These are phyloP conservation scores for Zele albiditarsus DNA, from an alignment of 2,888 invertebrate genomes.

Conservation along the genomic window DNA sequence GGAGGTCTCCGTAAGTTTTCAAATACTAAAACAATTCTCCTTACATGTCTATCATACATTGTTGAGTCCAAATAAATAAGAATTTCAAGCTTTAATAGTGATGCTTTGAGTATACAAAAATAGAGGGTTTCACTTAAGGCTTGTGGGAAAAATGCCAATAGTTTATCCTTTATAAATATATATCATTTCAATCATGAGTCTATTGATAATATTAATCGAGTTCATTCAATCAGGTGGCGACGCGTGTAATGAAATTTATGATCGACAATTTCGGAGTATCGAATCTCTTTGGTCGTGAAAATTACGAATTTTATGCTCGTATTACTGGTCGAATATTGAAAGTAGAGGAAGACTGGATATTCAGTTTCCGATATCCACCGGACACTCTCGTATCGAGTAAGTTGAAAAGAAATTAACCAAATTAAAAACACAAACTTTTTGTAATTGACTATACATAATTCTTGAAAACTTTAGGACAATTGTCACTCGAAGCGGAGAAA, in stretches of 20 bases:
- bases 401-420: slow-evolving; percentile 49
- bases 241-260: slow-evolving; percentile 95
- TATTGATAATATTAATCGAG: background rate
- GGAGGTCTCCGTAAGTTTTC: slow-evolving; percentile 69
- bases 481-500: slow-evolving; percentile 90
- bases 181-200: background rate
- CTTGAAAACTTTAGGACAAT: slow-evolving; percentile 79
- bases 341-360: slow-evolving; percentile 96
- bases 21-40: slow-evolving; percentile 47
- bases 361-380: slow-evolving; percentile 94
- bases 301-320: slow-evolving; percentile 96
- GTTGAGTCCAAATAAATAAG: slow-evolving; percentile 24
- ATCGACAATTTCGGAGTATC: slow-evolving; percentile 98
- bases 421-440: slow-evolving; percentile 3
- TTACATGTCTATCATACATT: slow-evolving; percentile 36
- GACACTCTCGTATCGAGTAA: slow-evolving; percentile 75
- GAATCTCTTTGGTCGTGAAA: slow-evolving; percentile 94
- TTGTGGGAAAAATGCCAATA: background rate
- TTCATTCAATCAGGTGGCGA: slow-evolving; percentile 82
- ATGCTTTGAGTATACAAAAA: slow-evolving; percentile 20
- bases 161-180: background rate
- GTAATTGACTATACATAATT: background rate
- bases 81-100: slow-evolving; percentile 21
- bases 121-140: background rate
- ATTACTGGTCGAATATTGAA: slow-evolving; percentile 94